Conservation (phyloP, 2,888 invertebrate genomes). For the Allophyes oxyacanthae region DNA sequence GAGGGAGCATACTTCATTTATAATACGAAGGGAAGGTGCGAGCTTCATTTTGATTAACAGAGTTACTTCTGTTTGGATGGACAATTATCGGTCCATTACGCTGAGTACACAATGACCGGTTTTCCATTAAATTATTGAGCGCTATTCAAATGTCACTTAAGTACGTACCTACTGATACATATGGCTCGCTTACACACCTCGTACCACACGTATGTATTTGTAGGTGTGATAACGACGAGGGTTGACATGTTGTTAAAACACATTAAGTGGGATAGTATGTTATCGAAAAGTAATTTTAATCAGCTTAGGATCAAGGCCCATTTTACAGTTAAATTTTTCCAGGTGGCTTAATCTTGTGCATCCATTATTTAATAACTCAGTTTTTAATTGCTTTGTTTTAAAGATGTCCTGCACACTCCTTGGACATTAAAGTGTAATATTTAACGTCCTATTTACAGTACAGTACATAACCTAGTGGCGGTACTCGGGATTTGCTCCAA, state of each 20-base stretch:
- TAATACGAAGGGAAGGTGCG: constrained; percentile 78
- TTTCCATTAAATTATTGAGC: constrained; percentile 83
- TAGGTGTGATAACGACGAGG: constrained; percentile 8
- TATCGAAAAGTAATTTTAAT: too few species aligned
- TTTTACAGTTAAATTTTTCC: too few species aligned
- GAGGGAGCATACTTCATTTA: constrained; percentile 63
- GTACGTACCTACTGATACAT: constrained; percentile 62
- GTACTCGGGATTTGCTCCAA: background rate
- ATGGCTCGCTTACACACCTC: constrained; percentile 44
- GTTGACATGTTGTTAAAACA: too few species aligned
- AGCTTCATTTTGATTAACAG: constrained; percentile 85
- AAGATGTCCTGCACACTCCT: too few species aligned
- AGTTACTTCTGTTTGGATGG: constrained; percentile 87
- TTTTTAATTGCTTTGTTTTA: too few species aligned
- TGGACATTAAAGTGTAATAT: too few species aligned
- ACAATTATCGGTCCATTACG: constrained; percentile 88
- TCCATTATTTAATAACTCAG: too few species aligned
- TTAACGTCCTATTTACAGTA: too few species aligned
- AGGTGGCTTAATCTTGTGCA: too few species aligned
- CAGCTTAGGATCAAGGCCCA: too few species aligned
- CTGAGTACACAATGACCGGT: constrained; percentile 78
- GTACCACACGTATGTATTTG: constrained; percentile 23
- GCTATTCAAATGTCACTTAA: constrained; percentile 74
- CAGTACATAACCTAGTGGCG: too few species aligned
- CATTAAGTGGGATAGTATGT: too few species aligned